phyloP scores from a whole-genome alignment of 2,888 invertebrate species.

The Zelleria hepariella region DNA sequence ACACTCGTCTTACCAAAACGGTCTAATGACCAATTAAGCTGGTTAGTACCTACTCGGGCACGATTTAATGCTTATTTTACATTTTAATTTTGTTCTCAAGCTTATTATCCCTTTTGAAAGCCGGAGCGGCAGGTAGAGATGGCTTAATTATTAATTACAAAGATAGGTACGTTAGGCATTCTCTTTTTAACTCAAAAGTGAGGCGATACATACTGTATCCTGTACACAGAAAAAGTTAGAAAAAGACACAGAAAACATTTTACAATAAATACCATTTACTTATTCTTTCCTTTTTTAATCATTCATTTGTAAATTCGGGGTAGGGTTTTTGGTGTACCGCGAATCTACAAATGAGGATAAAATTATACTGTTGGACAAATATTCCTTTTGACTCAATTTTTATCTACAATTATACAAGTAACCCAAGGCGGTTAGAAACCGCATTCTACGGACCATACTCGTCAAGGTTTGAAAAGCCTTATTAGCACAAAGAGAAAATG shows the following conservation, averaged over 20 bases:
- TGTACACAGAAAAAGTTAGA: too few relatives aligned
- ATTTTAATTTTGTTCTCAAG: background rate
- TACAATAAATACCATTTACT: too few relatives aligned
- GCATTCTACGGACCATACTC: background rate
- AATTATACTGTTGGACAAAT: too few relatives aligned
- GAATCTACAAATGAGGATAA: too few relatives aligned
- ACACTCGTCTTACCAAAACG: slow-evolving; percentile 24
- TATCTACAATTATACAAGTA: background rate
- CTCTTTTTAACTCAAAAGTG: too few relatives aligned
- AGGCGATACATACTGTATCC: too few relatives aligned
- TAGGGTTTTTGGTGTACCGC: too few relatives aligned
- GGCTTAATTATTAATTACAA: background rate
- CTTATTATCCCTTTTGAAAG: background rate
- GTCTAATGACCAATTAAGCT: slow-evolving; percentile 41
- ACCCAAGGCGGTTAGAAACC: background rate
- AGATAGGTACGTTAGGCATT: too few relatives aligned
- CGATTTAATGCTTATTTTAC: slow-evolving; percentile 33
- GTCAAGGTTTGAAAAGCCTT: background rate
- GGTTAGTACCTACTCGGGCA: slow-evolving; percentile 50
- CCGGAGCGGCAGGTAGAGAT: background rate
- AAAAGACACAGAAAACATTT: too few relatives aligned
- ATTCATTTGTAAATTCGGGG: too few relatives aligned
- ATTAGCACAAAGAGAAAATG: background rate
- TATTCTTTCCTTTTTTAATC: too few relatives aligned
- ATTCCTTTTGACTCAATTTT: background rate